Evolutionary conservation across 2,888 invertebrate species (phyloP).

Genomic region (Ypsolopha scabrella): DNA sequence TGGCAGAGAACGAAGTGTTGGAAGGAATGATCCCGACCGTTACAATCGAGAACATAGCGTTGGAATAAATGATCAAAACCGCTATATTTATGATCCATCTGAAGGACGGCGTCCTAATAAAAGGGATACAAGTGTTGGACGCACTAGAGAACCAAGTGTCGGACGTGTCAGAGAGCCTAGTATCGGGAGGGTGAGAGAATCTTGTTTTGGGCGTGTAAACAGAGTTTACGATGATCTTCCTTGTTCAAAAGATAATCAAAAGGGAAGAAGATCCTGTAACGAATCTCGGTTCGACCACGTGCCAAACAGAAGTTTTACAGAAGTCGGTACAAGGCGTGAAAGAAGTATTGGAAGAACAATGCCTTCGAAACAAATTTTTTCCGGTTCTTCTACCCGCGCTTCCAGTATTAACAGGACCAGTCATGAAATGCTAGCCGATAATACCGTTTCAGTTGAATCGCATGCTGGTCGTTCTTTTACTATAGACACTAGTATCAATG

Average conservation of each 20-base stretch:
- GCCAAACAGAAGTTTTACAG: conserved; percentile 16
- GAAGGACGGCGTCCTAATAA: neutral
- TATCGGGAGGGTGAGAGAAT: conserved; percentile 15
- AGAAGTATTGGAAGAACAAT: conserved; percentile 23
- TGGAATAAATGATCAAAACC: neutral
- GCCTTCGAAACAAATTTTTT: conserved; percentile 10
- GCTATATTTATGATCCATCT: neutral
- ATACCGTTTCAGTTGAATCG: conserved; percentile 28
- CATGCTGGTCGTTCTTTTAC: conserved; percentile 35
- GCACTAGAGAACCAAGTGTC: conserved; percentile 17
- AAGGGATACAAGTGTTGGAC: conserved; percentile 2
- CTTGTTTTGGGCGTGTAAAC: conserved; percentile 15
- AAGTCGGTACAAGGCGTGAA: conserved; percentile 20
- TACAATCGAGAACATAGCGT: neutral
- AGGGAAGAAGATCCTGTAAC: conserved; percentile 3
- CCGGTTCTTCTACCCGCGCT: conserved; percentile 16
- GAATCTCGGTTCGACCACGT: conserved; percentile 9
- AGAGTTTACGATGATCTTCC: conserved; percentile 18
- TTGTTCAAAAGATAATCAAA: conserved; percentile 14
- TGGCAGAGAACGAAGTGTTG: neutral
- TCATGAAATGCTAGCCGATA: conserved; percentile 13
- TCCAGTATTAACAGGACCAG: conserved; percentile 18
- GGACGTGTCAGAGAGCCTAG: conserved; percentile 18
- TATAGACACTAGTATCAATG: conserved; percentile 49
- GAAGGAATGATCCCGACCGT: neutral